Base-by-base conservation (phyloP, 1,140 invertebrate species). In the Marisa cornuarietis region DNA sequence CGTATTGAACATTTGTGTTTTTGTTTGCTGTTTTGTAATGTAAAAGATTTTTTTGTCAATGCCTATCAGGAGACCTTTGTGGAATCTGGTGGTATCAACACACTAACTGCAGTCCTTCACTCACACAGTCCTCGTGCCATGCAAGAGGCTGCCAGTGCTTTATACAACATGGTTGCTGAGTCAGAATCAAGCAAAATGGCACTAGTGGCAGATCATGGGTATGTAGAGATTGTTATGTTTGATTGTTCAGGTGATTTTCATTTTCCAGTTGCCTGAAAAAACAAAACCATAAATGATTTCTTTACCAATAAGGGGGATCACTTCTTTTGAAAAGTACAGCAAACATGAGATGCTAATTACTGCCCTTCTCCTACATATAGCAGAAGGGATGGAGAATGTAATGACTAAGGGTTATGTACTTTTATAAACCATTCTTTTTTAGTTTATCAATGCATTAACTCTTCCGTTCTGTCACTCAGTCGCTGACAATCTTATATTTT, bases 151-250 rank as follows among this genome's bases (percentile, higher is more conserved):
- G 84, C 87, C 13, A 79, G 58, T 10, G 88, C 86, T 51, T 71
- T 90, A 18, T 90, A 87, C 77, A 86, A 84, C 58, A 88, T 90
- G n/a, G 88, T 90, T 54, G 80, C 87, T 66, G 87, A 90, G 54
- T 87, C 87, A 14, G 89, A 90, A 26, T 85, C 87, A 52, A 88
- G 87, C 79, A 88, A 85, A 80, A 78, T 80, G 65, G 83, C 85
- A 42, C 82, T 90, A n/a, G 84, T 89, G 14, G 82, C 84, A 65
- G 88, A 88, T 74, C 87, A 88, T 79, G 89, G 89, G 89, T 89
- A 83, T 49, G 31, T 22, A 22, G 31, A 52, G 42, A 22, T 49
- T 31, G 3, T 65, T 10, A 0, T 10, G 10, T 42, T 20, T n/a
- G 58, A 49, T 11, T 71, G 18, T 71, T 13, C 52, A 49, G 69